A percentile compares a stretch with the other conserved stretches of the same genome.
phyloP scores from a whole-genome alignment of 2,797 vertebrate species.

The Falco rusticolus region DNA sequence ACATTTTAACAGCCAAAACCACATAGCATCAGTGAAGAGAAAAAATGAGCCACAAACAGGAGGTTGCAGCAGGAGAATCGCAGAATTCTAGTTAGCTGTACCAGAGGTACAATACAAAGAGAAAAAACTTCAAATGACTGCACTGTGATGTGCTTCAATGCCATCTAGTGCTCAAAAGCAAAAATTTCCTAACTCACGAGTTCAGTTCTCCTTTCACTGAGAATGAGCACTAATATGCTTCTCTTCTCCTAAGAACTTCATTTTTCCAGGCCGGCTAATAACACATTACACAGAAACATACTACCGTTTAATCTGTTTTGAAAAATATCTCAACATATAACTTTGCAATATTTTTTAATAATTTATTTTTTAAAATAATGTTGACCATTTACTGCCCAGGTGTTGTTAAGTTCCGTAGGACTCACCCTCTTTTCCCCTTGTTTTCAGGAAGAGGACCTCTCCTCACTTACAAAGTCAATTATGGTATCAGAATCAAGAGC shows the following conservation, averaged over 20 bases:
- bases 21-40: neutral
- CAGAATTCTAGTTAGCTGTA: neutral
- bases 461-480: neutral
- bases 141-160: neutral
- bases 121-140: neutral
- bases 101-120: neutral
- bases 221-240: neutral
- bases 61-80: neutral
- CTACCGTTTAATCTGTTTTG: neutral
- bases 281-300: neutral
- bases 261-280: neutral
- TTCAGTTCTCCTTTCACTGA: neutral
- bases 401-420: neutral
- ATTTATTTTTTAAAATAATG: neutral
- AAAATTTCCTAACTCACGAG: neutral
- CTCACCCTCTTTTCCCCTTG: neutral
- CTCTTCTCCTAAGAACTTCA: neutral
- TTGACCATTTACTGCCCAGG: neutral
- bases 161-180: slow-evolving; percentile 51
- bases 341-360: accelerated
- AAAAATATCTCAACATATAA: neutral
- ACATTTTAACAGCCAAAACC: neutral
- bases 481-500: neutral
- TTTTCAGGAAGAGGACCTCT: neutral
- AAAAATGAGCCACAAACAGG: neutral